phyloP scores from a whole-genome alignment of 2,113 vertebrate genomes.

The Phaethornis superciliosus region DNA sequence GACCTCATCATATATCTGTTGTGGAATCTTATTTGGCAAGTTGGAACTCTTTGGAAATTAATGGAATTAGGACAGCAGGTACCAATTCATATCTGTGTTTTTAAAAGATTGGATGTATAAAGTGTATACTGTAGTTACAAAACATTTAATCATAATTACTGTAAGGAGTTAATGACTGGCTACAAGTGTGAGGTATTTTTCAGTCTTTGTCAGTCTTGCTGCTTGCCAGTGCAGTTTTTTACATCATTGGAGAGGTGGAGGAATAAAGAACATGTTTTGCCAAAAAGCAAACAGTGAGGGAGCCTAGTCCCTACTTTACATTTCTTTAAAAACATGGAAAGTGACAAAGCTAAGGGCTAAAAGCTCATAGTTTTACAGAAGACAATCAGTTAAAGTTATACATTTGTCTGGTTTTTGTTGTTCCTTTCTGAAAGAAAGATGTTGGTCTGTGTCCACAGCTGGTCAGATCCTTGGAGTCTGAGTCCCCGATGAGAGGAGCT shows the following conservation, averaged over 20 bases:
- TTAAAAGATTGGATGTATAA: neutral
- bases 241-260: neutral
- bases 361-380: neutral
- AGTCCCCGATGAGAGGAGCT: neutral
- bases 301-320: neutral
- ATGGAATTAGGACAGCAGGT: neutral
- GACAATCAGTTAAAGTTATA: accelerated
- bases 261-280: neutral
- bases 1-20: neutral
- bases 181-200: neutral
- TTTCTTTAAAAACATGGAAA: neutral
- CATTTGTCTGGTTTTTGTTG: neutral
- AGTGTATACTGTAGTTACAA: neutral
- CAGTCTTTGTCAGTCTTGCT: neutral
- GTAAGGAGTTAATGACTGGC: neutral
- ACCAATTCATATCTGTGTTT: neutral
- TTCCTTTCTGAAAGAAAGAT: neutral
- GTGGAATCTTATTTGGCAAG: neutral
- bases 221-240: neutral
- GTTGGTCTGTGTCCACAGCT: neutral
- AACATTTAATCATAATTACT: neutral
- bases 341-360: neutral
- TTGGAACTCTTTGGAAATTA: neutral
- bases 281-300: neutral
- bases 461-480: neutral